phyloP scores from a whole-genome alignment of 2,113 vertebrate species.

The Furnarius figulus region DNA sequence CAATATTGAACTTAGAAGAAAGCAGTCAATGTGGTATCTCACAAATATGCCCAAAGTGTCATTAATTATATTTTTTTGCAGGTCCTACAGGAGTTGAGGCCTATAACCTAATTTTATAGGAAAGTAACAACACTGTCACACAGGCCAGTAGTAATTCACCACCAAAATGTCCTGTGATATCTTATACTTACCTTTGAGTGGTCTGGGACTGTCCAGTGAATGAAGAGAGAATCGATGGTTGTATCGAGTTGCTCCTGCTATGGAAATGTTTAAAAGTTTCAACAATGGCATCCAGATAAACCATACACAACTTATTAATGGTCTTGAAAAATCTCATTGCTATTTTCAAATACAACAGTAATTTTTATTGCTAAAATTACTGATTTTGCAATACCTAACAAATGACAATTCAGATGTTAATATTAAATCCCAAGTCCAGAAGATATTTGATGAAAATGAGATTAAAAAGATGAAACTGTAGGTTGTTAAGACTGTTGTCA shows the following conservation, averaged over 20 bases:
- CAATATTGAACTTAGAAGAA: not conserved
- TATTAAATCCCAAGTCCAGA: not conserved
- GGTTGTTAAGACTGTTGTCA: not conserved
- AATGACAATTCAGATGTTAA: not conserved
- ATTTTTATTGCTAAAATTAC: not conserved
- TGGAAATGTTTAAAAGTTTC: not conserved
- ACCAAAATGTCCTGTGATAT: not conserved
- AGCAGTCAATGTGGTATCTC: not conserved
- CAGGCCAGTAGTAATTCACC: not conserved
- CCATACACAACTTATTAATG: not conserved
- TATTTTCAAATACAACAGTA: not conserved
- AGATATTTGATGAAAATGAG: not conserved
- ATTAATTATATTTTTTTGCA: not conserved
- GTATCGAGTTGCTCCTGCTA: not conserved
- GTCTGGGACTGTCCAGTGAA: not conserved
- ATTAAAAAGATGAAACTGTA: not conserved
- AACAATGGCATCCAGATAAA: not conserved
- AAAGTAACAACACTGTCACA: not conserved
- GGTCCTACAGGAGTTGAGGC: not conserved
- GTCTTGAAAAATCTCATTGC: not conserved
- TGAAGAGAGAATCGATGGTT: not conserved
- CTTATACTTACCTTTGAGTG: not conserved
- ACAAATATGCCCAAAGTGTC: not conserved
- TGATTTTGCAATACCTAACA: not conserved
- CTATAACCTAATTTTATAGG: not conserved